A percentile compares a stretch with the other conserved stretches of the same genome.
These are phyloP conservation scores for Cyclura pinguis DNA, from an alignment of 2,797 vertebrate species.

Conservation along the genomic window DNA sequence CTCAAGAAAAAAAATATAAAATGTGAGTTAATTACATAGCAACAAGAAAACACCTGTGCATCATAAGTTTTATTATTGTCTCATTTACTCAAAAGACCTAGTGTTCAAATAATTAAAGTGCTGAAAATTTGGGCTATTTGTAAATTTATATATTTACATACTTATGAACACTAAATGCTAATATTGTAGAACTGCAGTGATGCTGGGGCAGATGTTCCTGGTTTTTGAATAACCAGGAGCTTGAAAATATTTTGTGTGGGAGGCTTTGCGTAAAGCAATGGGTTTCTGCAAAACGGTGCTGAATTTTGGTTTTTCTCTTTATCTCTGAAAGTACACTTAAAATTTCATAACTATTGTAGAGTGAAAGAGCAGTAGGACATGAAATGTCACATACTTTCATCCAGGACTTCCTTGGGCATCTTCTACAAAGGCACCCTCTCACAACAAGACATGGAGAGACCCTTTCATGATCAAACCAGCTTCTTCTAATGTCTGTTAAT, in stretches of 20 bases:
- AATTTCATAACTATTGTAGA: background rate
- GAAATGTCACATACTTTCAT: background rate
- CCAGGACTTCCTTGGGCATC: conserved; percentile 24
- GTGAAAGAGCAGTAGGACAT: background rate
- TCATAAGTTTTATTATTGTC: background rate
- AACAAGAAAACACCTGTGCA: too few species aligned
- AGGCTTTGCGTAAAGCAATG: background rate
- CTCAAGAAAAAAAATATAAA: too few species aligned
- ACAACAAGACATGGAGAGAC: conserved; percentile 75
- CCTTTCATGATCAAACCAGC: conserved; percentile 67
- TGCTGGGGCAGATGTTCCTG: background rate
- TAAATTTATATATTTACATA: background rate
- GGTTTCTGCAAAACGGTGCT: background rate
- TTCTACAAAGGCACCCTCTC: conserved; percentile 71
- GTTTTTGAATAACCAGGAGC: background rate
- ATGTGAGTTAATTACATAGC: background rate
- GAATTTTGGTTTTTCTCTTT: conserved; percentile 28
- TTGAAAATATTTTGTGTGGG: background rate
- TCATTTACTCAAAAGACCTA: background rate
- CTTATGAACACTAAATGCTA: background rate
- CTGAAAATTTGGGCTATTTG: background rate
- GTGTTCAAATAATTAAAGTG: background rate
- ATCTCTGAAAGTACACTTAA: conserved; percentile 25
- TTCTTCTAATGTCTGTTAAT: conserved; percentile 65
- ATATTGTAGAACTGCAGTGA: conserved; percentile 18